Evolutionary conservation across 1,140 invertebrate genomes (phyloP).

Genomic region (Pachyrhynchus sulphureomaculatus): DNA sequence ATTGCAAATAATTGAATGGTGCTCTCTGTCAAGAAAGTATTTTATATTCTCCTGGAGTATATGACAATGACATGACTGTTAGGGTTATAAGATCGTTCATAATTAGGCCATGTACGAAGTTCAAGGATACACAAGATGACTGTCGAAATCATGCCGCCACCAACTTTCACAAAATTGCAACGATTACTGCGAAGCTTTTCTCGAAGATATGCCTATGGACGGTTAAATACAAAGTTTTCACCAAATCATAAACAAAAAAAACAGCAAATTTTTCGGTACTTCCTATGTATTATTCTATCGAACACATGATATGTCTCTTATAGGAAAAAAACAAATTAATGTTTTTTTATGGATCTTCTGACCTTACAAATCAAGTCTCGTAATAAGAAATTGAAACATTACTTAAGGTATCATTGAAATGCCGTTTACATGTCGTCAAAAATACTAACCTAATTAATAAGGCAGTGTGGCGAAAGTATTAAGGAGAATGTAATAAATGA

Average conservation of each 20-base stretch:
- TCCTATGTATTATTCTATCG: slow-evolving; percentile 39
- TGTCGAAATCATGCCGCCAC: slow-evolving; percentile 26
- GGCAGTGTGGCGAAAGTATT: slow-evolving; percentile 27
- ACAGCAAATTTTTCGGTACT: slow-evolving; percentile 31
- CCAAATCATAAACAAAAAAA: slow-evolving; percentile 1
- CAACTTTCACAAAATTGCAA: slow-evolving; percentile 26
- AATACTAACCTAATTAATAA: slow-evolving; percentile 31
- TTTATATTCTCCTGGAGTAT: too few species aligned
- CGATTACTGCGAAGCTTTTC: slow-evolving; percentile 23
- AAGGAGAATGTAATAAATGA: slow-evolving; percentile 21
- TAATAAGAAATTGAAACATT: slow-evolving; percentile 21
- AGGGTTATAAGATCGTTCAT: too few species aligned
- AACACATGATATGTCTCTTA: slow-evolving; percentile 40
- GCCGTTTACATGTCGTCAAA: slow-evolving; percentile 19
- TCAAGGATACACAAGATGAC: slow-evolving; percentile 36
- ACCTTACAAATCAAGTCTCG: slow-evolving; percentile 25
- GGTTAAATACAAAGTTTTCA: slow-evolving; percentile 27
- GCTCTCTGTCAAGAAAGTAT: slow-evolving; percentile 11
- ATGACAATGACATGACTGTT: too few species aligned
- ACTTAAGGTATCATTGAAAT: slow-evolving; percentile 17
- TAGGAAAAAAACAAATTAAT: slow-evolving; percentile 31
- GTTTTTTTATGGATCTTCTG: slow-evolving; percentile 38
- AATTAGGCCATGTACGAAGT: slow-evolving; percentile 31
- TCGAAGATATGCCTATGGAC: slow-evolving; percentile 36
- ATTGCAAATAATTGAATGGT: slow-evolving; percentile 41